Evolutionary conservation across 2,888 invertebrate genomes (phyloP), one percentile per base, ranked within the genome.

Genomic region (Pycnomerus fuliginosus): DNA sequence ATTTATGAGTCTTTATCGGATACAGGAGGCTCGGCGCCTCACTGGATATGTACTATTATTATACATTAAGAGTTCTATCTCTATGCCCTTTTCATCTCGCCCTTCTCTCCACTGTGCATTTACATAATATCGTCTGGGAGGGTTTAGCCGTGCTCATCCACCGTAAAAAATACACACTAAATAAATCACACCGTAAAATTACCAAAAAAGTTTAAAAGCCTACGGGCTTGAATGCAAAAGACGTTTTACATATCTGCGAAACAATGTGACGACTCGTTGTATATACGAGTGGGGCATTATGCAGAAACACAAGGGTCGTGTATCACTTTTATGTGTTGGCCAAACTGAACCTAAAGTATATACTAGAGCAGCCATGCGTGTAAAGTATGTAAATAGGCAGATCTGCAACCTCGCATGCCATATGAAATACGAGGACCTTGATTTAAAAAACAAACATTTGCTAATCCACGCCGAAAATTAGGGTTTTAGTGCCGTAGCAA

Each of bases 1-100:
- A 69, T 69, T 69, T 68, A 68, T 67, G 65, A 65, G 64, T 62
- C 65, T 60, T 68, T 68, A 68, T 67, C 68, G 66, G 63, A 61
- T 64, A 60, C 58, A 54, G 56, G 48, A 53, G 59, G 55, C 55
- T 50, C 48, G 45, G 50, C 51, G 25, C 25, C 25, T 25, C 53
- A 47, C 52, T 54, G 56, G 56, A 58, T 60, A 58, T 60, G 55
- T 57, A 57, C 63, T 57, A 64, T 63, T 61, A 64, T 61, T 45
- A 58, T 61, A 60, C 62, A 64, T 64, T 63, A 25, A 57, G 48
- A 47, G 50, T 52, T 52, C 46, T 41, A 46, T 44, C 40, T 48
- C 40, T 39, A 33, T 41, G 37, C 38, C 36, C 47, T 36, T 46
- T 40, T 37, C 38, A 17, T 38, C 17, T 4, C 37, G 16, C 34